These are phyloP conservation scores for Montipora sp. DNA, from an alignment of 64 coral and sea anemone genomes.

Conservation along the genomic window DNA sequence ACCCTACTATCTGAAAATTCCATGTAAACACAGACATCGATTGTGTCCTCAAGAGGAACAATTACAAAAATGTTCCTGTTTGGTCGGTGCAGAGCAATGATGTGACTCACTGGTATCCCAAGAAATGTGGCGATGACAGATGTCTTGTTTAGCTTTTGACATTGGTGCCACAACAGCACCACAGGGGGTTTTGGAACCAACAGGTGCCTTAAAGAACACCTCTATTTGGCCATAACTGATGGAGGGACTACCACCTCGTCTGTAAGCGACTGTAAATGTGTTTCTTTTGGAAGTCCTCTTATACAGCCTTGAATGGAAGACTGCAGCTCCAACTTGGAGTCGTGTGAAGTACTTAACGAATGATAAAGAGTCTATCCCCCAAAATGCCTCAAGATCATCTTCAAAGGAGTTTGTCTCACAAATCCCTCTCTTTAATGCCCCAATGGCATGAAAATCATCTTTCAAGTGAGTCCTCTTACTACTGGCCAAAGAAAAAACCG, in stretches of 20 bases:
- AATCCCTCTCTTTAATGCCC: constrained; percentile 16
- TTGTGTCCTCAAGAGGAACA: too few relatives aligned
- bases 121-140: constrained; percentile 41
- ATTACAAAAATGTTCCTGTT: too few relatives aligned
- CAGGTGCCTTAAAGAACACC: constrained; percentile 17
- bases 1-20: constrained; percentile 26
- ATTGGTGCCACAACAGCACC: constrained; percentile 26
- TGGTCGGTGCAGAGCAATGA: too few relatives aligned
- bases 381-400: not conserved
- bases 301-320: not conserved
- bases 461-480: constrained; percentile 7
- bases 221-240: not conserved
- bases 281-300: not conserved
- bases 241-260: not conserved
- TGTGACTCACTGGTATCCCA: too few relatives aligned
- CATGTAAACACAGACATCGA: constrained; percentile 20
- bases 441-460: constrained; percentile 1
- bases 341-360: constrained; percentile 9
- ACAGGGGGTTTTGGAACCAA: not conserved
- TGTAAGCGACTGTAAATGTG: constrained; percentile 5
- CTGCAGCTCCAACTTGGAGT: constrained; percentile 11
- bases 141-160: not conserved
- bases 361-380: constrained; percentile 9
- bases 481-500: not conserved
- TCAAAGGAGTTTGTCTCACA: not conserved